Evolutionary conservation across 1,140 invertebrate species (phyloP).

Genomic region (Melitaea cinxia): DNA sequence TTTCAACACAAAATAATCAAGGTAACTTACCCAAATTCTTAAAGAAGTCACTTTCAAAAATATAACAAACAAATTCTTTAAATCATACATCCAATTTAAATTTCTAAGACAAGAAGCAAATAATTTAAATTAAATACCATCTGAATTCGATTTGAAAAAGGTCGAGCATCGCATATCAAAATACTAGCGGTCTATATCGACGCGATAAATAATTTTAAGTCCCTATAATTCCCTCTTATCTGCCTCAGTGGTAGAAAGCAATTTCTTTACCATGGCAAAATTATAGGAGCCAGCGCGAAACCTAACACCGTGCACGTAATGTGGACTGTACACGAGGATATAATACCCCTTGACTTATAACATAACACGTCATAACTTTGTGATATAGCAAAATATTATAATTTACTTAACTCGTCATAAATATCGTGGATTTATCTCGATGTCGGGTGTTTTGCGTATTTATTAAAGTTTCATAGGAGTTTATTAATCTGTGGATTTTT

Average conservation of each 20-base stretch:
- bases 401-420: no score
- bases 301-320: slow-evolving; percentile 53
- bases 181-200: slow-evolving; percentile 21
- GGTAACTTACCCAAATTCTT: no score
- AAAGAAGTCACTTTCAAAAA: no score
- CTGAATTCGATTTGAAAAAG: background rate
- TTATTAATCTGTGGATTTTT: no score
- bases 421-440: no score
- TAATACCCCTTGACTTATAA: background rate
- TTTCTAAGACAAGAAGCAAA: background rate
- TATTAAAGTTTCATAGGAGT: no score
- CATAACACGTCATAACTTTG: background rate
- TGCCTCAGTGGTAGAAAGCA: slow-evolving; percentile 50
- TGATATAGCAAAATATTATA: background rate
- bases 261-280: slow-evolving; percentile 64
- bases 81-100: no score
- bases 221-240: slow-evolving; percentile 66
- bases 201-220: slow-evolving; percentile 62
- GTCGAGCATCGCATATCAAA: slow-evolving; percentile 28
- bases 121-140: background rate
- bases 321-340: slow-evolving; percentile 40
- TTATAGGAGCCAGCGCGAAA: slow-evolving; percentile 59
- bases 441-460: no score
- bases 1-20: no score
- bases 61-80: no score